phyloP scores from a whole-genome alignment of 2,888 invertebrate species.

The Coelinius sp. region DNA sequence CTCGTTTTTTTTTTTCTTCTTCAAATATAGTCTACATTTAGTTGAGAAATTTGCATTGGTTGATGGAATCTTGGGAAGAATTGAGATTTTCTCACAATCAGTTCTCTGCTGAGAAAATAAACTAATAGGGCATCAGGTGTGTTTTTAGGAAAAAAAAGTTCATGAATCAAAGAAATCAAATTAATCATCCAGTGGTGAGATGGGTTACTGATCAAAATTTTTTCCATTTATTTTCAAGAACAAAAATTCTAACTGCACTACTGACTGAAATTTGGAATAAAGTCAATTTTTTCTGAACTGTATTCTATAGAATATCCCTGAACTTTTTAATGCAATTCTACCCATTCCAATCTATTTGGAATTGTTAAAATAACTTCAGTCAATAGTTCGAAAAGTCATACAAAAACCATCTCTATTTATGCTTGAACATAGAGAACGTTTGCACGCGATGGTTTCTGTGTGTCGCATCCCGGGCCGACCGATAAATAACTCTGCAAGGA shows the following conservation, averaged over 20 bases:
- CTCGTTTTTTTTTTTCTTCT: background rate
- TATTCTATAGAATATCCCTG: too few relatives aligned
- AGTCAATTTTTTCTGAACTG: too few relatives aligned
- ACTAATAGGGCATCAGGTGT: too few relatives aligned
- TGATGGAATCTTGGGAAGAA: background rate
- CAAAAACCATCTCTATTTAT: background rate
- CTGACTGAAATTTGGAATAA: too few relatives aligned
- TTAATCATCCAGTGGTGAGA: too few relatives aligned
- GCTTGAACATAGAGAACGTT: background rate
- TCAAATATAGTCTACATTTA: background rate
- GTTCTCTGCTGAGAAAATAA: too few relatives aligned
- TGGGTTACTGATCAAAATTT: too few relatives aligned
- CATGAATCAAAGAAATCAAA: too few relatives aligned
- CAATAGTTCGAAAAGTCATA: background rate
- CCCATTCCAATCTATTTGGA: background rate
- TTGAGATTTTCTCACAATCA: too few relatives aligned
- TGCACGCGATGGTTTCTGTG: slow-evolving; percentile 43
- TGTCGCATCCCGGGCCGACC: slow-evolving; percentile 51
- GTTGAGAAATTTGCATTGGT: background rate
- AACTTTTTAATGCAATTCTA: background rate
- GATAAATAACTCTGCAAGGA: slow-evolving; percentile 59
- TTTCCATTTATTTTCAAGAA: too few relatives aligned
- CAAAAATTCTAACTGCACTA: too few relatives aligned
- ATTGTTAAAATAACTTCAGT: background rate
- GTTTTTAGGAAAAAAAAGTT: too few relatives aligned